These are phyloP conservation scores for Eumaeus atala DNA, from an alignment of 1,140 invertebrate species.

Conservation along the genomic window DNA sequence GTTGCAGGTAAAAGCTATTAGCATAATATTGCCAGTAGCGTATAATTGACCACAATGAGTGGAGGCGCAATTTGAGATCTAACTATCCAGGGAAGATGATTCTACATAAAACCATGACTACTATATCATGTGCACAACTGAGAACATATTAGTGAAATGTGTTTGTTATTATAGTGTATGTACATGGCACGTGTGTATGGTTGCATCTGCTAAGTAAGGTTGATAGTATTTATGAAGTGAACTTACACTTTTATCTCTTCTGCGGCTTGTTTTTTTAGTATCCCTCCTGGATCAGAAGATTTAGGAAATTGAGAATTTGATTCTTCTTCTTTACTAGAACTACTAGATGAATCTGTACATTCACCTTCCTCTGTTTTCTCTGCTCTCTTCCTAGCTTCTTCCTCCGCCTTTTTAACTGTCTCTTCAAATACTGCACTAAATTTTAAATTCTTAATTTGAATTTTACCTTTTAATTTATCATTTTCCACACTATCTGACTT, in stretches of 20 bases:
- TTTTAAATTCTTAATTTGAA: constrained; percentile 80
- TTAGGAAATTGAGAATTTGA: constrained; percentile 66
- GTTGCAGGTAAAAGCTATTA: too few species aligned
- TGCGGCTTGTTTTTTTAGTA: constrained; percentile 60
- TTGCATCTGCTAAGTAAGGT: too few species aligned
- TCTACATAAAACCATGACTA: too few species aligned
- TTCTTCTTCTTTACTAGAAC: constrained; percentile 70
- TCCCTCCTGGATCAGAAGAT: constrained; percentile 62
- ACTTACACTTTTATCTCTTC: constrained; percentile 68
- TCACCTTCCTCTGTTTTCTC: constrained; percentile 79
- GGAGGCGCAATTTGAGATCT: too few species aligned
- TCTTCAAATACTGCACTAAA: constrained; percentile 80
- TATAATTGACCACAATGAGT: too few species aligned
- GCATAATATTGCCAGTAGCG: too few species aligned
- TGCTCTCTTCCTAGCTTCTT: constrained; percentile 77
- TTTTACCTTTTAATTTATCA: constrained; percentile 68
- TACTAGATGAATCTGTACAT: constrained; percentile 75
- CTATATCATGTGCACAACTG: too few species aligned
- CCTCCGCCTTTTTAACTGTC: constrained; percentile 79
- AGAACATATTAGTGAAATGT: too few species aligned
- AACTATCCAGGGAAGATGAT: too few species aligned
- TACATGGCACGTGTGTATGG: too few species aligned
- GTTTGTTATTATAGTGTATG: too few species aligned
- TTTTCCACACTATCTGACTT: constrained; percentile 38
- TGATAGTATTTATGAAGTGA: neutral